Evolutionary conservation across 2,113 vertebrate genomes (phyloP).

Genomic region (Myotis lucifugus): DNA sequence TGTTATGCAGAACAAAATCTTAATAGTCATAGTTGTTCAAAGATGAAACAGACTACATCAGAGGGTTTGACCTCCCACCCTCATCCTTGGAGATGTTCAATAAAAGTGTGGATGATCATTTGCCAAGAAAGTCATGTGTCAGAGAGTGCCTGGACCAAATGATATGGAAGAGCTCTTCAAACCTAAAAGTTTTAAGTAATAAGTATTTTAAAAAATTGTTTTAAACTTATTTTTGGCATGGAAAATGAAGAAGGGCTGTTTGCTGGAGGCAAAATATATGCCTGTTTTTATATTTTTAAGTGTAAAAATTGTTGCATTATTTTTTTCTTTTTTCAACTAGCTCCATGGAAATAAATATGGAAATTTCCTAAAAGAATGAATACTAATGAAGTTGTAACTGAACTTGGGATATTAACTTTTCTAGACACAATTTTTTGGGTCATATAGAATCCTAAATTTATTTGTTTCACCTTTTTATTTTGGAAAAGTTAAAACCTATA

Average conservation of each 20-base stretch:
- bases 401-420: constrained; percentile 54
- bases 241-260: constrained; percentile 48
- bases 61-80: not conserved
- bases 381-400: constrained; percentile 28
- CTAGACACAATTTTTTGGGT: constrained; percentile 26
- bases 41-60: not conserved
- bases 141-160: not conserved
- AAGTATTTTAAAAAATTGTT: constrained; percentile 16
- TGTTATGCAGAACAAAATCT: constrained; percentile 8
- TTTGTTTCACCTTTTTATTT: constrained; percentile 37
- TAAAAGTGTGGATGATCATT: not conserved
- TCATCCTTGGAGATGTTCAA: not conserved
- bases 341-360: constrained; percentile 46
- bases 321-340: constrained; percentile 48
- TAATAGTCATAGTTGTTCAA: not conserved
- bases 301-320: constrained; percentile 50
- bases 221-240: not conserved
- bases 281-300: constrained; percentile 44
- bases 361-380: constrained; percentile 50
- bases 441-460: constrained; percentile 34
- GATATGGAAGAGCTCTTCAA: not conserved
- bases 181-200: not conserved
- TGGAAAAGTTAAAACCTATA: constrained; percentile 34
- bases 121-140: not conserved
- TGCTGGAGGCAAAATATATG: constrained; percentile 43